Evolutionary conservation across 2,797 vertebrate species (phyloP), one percentile per base, ranked within the genome.

Genomic region (Linurgus olivaceus): DNA sequence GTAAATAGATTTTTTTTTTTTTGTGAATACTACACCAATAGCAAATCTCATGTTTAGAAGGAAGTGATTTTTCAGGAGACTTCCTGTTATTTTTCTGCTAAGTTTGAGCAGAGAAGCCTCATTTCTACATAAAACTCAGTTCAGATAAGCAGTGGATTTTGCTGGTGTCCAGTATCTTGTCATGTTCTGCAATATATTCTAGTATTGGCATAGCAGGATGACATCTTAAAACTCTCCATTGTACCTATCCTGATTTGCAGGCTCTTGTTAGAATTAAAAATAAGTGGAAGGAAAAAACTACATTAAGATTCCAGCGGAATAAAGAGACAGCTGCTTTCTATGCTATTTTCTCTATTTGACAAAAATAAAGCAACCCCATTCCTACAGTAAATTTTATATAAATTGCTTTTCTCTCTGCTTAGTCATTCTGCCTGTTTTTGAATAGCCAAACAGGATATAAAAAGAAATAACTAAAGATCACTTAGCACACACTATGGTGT

Each of bases 361-460:
- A 94, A 83, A 95, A 96, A 94, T 83, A 82, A 88, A 80, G 38
- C 0, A 0, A 85, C 66, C 54, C 50, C 51, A 70, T 96, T 96
- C 82, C 75, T 93, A 72, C 76, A 75, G 40, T 75, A 77, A 72
- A 82, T 93, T 97, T 97, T 87, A 94, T 82, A 93, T 65, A 83
- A 85, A 75, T 74, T 91, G 62, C 31, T 89, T 90, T 96, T 92
- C 73, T 94, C 70, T 90, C 75, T 96, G 80, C 88, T 97, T 95
- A 95, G 95, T 95, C 90, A 95, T 89, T 67, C 74, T 86, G 71
- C 65, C 31, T 68, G 16, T 71, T 89, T 86, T 62, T 90, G 62
- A 93, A 95, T 47, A 95, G 74, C 54, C 16, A 38, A 96, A 80
- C n/a, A 90, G 73, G 52, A 59, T 93, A 95, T 86, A 91, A 94